Conservation (phyloP, 2,113 vertebrate species). For the Brachionichthys hirsutus region DNA sequence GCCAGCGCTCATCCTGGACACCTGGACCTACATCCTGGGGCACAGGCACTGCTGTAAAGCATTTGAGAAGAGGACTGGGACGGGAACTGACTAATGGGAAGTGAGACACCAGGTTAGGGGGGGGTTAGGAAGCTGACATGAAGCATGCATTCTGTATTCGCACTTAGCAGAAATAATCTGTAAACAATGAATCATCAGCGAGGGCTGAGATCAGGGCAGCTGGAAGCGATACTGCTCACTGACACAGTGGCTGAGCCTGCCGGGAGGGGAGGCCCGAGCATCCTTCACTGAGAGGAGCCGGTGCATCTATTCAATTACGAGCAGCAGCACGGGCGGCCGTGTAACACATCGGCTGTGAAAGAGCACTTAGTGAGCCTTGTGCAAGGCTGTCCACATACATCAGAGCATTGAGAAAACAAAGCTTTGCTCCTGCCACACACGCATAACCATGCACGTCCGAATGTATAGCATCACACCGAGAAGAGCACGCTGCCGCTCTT, state of each 20-base stretch:
- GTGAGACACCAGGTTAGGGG: constrained; percentile 44
- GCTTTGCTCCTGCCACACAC: constrained; percentile 77
- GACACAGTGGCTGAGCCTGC: constrained; percentile 37
- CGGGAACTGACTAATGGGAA: constrained; percentile 51
- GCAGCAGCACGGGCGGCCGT: constrained; percentile 52
- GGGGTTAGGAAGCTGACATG: constrained; percentile 43
- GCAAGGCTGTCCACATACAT: constrained; percentile 70
- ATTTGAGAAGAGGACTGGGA: constrained; percentile 12
- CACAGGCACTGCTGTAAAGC: constrained; percentile 31
- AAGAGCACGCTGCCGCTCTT: constrained; percentile 68
- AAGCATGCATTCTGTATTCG: constrained; percentile 43
- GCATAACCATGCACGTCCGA: constrained; percentile 48
- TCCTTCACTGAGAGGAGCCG: constrained; percentile 53
- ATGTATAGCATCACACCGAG: constrained; percentile 57
- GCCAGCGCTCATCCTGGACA: constrained; percentile 72
- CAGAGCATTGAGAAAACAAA: constrained; percentile 80
- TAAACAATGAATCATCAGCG: constrained; percentile 63
- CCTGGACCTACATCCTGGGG: constrained; percentile 73
- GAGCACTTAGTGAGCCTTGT: constrained; percentile 64
- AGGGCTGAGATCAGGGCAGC: constrained; percentile 33
- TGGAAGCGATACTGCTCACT: constrained; percentile 17
- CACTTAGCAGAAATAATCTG: constrained; percentile 59
- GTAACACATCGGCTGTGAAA: constrained; percentile 64
- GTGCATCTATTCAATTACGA: constrained; percentile 70
- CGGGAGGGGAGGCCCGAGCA: constrained; percentile 45